Evolutionary conservation across 2,113 vertebrate genomes (phyloP).

Genomic region (Etheostoma spectabile): DNA sequence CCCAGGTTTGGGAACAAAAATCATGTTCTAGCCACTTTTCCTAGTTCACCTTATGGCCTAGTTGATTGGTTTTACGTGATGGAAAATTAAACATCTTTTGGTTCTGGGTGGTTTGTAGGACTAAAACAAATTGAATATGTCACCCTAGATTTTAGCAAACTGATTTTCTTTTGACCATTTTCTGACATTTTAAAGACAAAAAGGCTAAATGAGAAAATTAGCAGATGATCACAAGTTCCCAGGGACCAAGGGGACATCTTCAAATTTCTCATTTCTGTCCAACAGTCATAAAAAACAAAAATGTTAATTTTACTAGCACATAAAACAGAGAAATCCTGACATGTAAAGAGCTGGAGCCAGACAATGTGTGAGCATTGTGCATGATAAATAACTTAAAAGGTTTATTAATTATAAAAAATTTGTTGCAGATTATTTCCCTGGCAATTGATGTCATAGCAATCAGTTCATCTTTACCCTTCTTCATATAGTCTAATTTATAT

Average conservation of each 20-base stretch:
- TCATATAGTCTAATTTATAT: not conserved
- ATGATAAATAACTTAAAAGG: no score
- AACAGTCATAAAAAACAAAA: not conserved
- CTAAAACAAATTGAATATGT: no score
- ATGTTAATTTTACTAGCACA: no score
- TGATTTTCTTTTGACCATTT: no score
- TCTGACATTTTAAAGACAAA: not conserved
- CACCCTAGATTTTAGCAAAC: no score
- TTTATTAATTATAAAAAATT: not conserved
- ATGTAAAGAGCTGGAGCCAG: not conserved
- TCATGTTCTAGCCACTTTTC: no score
- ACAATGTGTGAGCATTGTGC: no score
- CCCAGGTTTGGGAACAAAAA: no score
- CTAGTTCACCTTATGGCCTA: no score
- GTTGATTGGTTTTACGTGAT: no score
- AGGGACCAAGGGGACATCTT: not conserved
- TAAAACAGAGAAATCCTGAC: not conserved
- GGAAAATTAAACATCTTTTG: no score
- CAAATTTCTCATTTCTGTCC: not conserved
- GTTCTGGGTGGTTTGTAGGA: no score
- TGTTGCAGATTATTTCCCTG: not conserved
- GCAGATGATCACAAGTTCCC: not conserved
- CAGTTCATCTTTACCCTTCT: not conserved
- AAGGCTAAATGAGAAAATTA: not conserved
- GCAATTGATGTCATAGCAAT: not conserved